A percentile compares a stretch with the other conserved stretches of the same genome.
These are phyloP conservation scores for Scolopax rusticola DNA, from an alignment of 2,797 vertebrate genomes.

Conservation along the genomic window DNA sequence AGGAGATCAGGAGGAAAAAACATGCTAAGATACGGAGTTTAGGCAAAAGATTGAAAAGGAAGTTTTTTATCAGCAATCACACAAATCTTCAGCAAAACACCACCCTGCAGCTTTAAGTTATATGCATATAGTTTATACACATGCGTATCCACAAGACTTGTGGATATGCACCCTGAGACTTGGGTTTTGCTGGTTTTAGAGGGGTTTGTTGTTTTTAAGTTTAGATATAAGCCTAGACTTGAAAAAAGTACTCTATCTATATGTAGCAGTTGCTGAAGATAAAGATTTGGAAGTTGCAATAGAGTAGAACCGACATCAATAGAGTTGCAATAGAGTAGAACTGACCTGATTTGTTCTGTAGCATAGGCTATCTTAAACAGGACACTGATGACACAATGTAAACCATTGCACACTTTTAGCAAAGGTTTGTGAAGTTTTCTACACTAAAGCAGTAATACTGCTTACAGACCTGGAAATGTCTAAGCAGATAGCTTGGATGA, in stretches of 20 bases:
- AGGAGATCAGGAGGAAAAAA: not conserved
- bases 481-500: not conserved
- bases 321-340: not conserved
- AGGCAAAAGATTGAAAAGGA: not conserved
- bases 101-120: not conserved
- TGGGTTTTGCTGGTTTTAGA: not conserved
- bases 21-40: not conserved
- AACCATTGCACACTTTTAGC: not conserved
- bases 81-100: not conserved
- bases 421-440: not conserved
- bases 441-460: not conserved
- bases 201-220: not conserved
- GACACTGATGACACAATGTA: fast-evolving
- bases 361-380: not conserved
- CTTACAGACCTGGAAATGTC: not conserved
- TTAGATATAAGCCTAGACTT: not conserved
- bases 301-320: not conserved
- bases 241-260: not conserved
- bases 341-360: not conserved
- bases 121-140: not conserved
- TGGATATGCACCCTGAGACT: not conserved
- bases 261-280: not conserved
- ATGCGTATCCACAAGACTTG: not conserved
- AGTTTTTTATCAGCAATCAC: not conserved
- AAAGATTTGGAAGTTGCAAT: not conserved